These are phyloP conservation scores for Papilio polyxenes DNA, from an alignment of 1,140 invertebrate genomes.

Conservation along the genomic window DNA sequence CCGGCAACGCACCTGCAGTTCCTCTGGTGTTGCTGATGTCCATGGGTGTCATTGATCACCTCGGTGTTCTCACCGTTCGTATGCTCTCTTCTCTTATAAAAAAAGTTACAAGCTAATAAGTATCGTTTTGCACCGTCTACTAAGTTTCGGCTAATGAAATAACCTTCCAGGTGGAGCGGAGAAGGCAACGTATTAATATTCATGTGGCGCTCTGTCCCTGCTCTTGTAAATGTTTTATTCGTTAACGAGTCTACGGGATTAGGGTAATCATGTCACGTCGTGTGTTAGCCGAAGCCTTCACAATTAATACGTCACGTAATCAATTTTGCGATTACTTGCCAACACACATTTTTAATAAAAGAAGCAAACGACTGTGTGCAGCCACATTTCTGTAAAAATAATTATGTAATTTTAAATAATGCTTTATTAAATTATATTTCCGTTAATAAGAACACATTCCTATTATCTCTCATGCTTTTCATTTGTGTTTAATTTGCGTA, in stretches of 20 bases:
- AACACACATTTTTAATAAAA: conserved; percentile 24
- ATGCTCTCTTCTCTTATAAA: no score
- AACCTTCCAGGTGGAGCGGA: conserved; percentile 70
- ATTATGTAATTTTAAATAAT: no score
- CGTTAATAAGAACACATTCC: conserved; percentile 33
- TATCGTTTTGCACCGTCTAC: conserved; percentile 43
- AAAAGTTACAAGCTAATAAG: not conserved
- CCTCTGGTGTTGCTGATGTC: no score
- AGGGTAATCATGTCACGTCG: conserved; percentile 77
- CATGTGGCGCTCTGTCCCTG: conserved; percentile 58
- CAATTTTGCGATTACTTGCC: conserved; percentile 55
- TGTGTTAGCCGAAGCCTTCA: conserved; percentile 61
- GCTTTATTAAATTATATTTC: not conserved
- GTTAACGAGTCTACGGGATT: conserved; percentile 75
- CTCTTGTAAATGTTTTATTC: conserved; percentile 79
- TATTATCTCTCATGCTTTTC: conserved; percentile 49
- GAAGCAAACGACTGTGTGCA: not conserved
- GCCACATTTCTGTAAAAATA: not conserved
- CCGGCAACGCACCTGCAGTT: no score
- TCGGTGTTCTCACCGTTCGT: no score
- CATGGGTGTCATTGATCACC: no score
- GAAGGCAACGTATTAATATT: conserved; percentile 74
- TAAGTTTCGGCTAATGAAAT: conserved; percentile 69
- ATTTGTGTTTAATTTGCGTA: conserved; percentile 68
- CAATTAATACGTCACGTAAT: conserved; percentile 70